Evolutionary conservation across 2,888 invertebrate genomes (phyloP).

Genomic region (Zygogramma bicolorata): DNA sequence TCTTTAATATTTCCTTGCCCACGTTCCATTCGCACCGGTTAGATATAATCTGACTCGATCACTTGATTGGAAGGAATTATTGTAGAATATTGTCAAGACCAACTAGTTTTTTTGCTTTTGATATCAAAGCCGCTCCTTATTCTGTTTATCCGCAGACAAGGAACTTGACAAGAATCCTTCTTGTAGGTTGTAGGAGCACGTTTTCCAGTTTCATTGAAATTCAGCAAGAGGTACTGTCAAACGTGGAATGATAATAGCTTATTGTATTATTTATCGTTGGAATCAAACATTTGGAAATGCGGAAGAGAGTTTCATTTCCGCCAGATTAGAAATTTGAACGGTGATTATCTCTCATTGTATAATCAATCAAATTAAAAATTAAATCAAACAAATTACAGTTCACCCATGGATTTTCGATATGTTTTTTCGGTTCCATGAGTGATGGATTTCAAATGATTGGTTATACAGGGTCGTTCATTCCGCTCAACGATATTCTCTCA

Average conservation of each 20-base stretch:
- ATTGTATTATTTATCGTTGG: background rate
- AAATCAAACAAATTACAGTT: too few species aligned
- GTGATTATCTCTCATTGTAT: background rate
- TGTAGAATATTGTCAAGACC: slow-evolving; percentile 13
- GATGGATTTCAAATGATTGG: too few species aligned
- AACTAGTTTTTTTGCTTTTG: slow-evolving; percentile 13
- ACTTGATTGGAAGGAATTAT: background rate
- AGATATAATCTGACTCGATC: background rate
- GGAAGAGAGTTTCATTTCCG: slow-evolving; percentile 1
- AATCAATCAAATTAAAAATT: too few species aligned
- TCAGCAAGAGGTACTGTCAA: background rate
- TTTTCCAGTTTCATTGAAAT: background rate
- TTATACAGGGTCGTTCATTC: too few species aligned
- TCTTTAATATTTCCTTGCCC: background rate
- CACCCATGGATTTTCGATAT: too few species aligned
- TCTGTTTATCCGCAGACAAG: background rate
- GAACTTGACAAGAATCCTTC: background rate
- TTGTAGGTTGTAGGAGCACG: background rate
- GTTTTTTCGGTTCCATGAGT: too few species aligned
- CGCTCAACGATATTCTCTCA: too few species aligned
- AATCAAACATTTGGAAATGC: slow-evolving; percentile 2
- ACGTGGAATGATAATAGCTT: background rate
- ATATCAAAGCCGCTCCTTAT: slow-evolving; percentile 10
- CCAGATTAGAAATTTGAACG: background rate
- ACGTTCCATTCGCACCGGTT: background rate